Conservation (phyloP, 2,797 vertebrate species). For the Acanthopagrus latus region DNA sequence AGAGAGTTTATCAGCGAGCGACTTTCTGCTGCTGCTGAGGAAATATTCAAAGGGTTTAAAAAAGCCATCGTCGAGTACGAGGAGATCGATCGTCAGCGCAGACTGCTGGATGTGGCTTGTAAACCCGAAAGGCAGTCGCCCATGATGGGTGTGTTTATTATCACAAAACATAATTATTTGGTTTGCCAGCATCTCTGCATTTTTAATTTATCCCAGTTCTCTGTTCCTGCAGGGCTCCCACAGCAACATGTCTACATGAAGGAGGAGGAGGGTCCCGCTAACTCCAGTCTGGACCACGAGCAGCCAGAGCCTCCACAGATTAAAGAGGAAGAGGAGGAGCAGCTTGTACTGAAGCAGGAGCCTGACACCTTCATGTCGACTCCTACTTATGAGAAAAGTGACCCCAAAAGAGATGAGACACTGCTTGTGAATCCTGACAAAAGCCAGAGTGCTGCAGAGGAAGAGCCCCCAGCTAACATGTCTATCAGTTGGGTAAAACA, state of each 20-base stretch:
- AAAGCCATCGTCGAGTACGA: conserved; percentile 45
- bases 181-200: not conserved
- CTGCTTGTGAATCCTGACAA: too few relatives aligned
- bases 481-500: too few relatives aligned
- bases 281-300: conserved; percentile 13
- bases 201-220: not conserved
- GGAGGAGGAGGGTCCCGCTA: not conserved
- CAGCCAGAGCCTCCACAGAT: conserved; percentile 20
- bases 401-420: not conserved
- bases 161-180: too few relatives aligned
- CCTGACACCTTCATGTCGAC: not conserved
- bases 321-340: conserved; percentile 48
- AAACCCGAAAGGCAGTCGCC: conserved; percentile 31
- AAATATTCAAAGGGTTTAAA: conserved; percentile 57
- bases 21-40: conserved; percentile 49
- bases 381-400: not conserved
- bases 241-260: not conserved
- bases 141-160: conserved; percentile 6
- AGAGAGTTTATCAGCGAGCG: conserved; percentile 49
- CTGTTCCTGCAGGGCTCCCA: conserved; percentile 25
- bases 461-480: too few relatives aligned
- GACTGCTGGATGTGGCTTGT: conserved; percentile 38
- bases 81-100: conserved; percentile 62
- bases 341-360: conserved; percentile 13
- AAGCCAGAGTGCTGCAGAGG: too few relatives aligned